Base-by-base conservation (phyloP, 1,140 invertebrate genomes). In the Hypothenemus hampei region DNA sequence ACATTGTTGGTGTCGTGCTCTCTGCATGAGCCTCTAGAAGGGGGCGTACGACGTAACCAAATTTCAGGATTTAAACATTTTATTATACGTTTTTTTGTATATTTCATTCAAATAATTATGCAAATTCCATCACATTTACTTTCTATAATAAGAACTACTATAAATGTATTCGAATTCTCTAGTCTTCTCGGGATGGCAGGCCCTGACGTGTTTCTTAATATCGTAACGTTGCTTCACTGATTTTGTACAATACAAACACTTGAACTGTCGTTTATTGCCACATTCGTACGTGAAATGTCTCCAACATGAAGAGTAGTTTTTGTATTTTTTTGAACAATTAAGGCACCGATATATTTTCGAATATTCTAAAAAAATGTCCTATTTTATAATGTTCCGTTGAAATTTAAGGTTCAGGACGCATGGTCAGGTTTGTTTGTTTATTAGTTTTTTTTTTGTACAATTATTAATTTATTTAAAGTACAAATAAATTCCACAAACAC, bases 201-300 rank as follows among this genome's bases (percentile, higher is more conserved):
- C 8, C n/a, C 26, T 56, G 8, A 66, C 35, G 43, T 65, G 60
- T 21, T 51, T 46, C 26, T 68, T 67, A 1, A 63, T 43, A 29
- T 65, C 67, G 26, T 51, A 61, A 20, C 49, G 62, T 35, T 66
- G 65, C 16, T 63, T 60, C 61, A 74, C 77, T 13, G 24, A 33
- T 39, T 41, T 48, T 10, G 13, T 21, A 40, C 60, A 61, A 21
- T 40, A 55, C 6, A 54, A 62, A 59, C 77, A 79, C 15, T 65
- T 59, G 60, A 76, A 78, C 46, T 65, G 63, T 5, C 73, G 70
- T 33, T 74, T 70, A 44, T 82, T 78, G 0, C 82, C 81, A 52
- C 82, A 85, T 57, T 85, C 81, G 56, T 81, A 78, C 26, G 75
- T 76, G 52, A 79, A 69, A 63, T 85, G 83, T 16, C 62, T 43